Evolutionary conservation across 2,797 vertebrate genomes (phyloP).

Genomic region (Rhinella marina): DNA sequence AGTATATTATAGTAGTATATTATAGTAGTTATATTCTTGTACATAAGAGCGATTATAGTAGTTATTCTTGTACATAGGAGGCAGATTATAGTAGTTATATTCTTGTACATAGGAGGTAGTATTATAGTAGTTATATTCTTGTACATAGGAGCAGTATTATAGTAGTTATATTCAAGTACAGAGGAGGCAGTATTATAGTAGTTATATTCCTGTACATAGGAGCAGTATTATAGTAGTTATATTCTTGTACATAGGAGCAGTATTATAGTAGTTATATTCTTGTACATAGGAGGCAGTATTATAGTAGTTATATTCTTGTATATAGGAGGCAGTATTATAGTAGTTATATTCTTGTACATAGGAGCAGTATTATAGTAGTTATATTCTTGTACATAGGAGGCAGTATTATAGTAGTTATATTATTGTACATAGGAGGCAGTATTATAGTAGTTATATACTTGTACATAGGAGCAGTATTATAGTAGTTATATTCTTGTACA

Average conservation of each 20-base stretch:
- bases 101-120: too few species aligned
- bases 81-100: too few species aligned
- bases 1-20: too few species aligned
- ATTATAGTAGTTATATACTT: slow-evolving; percentile 33
- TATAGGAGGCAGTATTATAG: slow-evolving; percentile 2
- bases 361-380: slow-evolving; percentile 12
- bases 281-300: slow-evolving; percentile 10
- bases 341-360: slow-evolving; percentile 21
- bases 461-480: slow-evolving; percentile 20
- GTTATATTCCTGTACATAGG: too few species aligned
- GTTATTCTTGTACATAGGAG: slow-evolving; percentile 27
- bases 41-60: slow-evolving; percentile 2
- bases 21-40: slow-evolving; percentile 24
- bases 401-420: slow-evolving; percentile 30
- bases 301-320: slow-evolving; percentile 30
- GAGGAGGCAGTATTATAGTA: too few species aligned
- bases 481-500: slow-evolving; percentile 23
- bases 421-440: slow-evolving; percentile 6
- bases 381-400: slow-evolving; percentile 20
- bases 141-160: slow-evolving; percentile 1
- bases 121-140: slow-evolving; percentile 14
- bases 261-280: slow-evolving; percentile 26
- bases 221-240: slow-evolving; percentile 18
- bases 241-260: slow-evolving; percentile 10
- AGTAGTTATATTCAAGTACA: slow-evolving; percentile 7